Evolutionary conservation across 1,140 invertebrate species (phyloP).

Genomic region (Drosophila funebris): DNA sequence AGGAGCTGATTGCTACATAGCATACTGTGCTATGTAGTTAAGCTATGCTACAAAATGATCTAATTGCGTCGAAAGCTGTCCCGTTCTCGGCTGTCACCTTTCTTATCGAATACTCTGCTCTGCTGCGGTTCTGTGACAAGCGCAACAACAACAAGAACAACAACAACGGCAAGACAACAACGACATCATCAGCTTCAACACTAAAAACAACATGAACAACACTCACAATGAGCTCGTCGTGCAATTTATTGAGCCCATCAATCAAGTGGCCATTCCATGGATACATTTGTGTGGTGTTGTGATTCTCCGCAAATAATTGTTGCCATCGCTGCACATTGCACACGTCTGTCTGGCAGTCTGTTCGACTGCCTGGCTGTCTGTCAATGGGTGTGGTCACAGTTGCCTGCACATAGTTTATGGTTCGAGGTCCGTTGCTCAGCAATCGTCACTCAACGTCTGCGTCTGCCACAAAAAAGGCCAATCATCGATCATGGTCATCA

Average conservation of each 20-base stretch:
- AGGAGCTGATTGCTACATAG: constrained; percentile 1
- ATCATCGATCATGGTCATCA: constrained; percentile 81
- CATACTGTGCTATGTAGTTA: not conserved
- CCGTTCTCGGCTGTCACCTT: constrained; percentile 54
- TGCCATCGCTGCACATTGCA: constrained; percentile 64
- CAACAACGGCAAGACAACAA: constrained; percentile 2
- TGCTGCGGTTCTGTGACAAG: constrained; percentile 20
- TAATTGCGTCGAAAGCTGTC: constrained; percentile 33
- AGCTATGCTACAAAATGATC: constrained; percentile 21
- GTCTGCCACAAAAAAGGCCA: constrained; percentile 74
- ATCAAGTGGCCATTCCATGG: constrained; percentile 72
- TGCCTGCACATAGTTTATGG: constrained; percentile 44
- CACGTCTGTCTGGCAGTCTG: not conserved
- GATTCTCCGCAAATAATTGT: constrained; percentile 73
- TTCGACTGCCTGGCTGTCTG: constrained; percentile 21
- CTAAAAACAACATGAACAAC: constrained; percentile 35
- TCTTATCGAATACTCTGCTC: constrained; percentile 49
- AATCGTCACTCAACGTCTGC: constrained; percentile 73
- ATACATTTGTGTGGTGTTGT: constrained; percentile 53
- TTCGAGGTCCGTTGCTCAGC: constrained; percentile 41
- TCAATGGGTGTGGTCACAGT: constrained; percentile 75
- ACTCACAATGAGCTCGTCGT: constrained; percentile 52
- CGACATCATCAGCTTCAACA: not conserved
- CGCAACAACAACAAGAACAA: constrained; percentile 28
- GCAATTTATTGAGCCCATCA: constrained; percentile 80